Base-by-base conservation (phyloP, 2,113 vertebrate species). In the Harpagus bidentatus region DNA sequence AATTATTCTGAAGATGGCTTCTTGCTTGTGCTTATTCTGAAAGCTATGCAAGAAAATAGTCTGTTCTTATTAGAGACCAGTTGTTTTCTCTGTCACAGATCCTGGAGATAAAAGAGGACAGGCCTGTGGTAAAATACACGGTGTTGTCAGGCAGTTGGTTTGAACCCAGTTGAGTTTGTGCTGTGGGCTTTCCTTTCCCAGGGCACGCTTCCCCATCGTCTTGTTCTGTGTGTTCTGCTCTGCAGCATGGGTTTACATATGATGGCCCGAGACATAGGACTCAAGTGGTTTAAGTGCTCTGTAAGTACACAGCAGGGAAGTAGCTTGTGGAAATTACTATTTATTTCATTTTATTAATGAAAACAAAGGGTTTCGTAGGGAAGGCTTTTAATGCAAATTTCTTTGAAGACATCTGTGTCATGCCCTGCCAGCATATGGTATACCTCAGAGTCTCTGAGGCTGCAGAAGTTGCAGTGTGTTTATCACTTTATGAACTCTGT, bases 111-210 rank as follows among this genome's bases (percentile, higher is more conserved):
- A 56, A 53, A 11, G 63, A 63, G 82, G 32, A 48, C 23, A 28
- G 43, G 25, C 62, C 50, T 0, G 0, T 62, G 70, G 45, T 80
- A 13, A 71, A 88, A 59, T 10, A 16, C 11, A 1, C 4, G 0
- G 18, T 5, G 3, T 9, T 82, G 67, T 47, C 88, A 45, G 55
- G 79, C 34, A 16, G 22, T 26, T 36, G 28, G 52, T 71, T n/a
- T 16, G 78, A 85, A 26, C 48, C 56, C 7, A 1, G 22, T 1
- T 21, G 58, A 7, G 23, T 52, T 26, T 34, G 40, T 63, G 74
- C 62, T 42, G 47, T 47, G 8, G 67, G 55, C 36, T 43, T 31
- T 47, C 25, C 36, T 36, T 47, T 36, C 47, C 31, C 3, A 0
- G 28, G 43, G 17, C 13, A 2, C 2, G 3, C 32, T 40, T 58